A percentile compares a stretch with the other conserved stretches of the same genome.
phyloP scores from a whole-genome alignment of 2,113 vertebrate genomes.

The Aramus guarauna region DNA sequence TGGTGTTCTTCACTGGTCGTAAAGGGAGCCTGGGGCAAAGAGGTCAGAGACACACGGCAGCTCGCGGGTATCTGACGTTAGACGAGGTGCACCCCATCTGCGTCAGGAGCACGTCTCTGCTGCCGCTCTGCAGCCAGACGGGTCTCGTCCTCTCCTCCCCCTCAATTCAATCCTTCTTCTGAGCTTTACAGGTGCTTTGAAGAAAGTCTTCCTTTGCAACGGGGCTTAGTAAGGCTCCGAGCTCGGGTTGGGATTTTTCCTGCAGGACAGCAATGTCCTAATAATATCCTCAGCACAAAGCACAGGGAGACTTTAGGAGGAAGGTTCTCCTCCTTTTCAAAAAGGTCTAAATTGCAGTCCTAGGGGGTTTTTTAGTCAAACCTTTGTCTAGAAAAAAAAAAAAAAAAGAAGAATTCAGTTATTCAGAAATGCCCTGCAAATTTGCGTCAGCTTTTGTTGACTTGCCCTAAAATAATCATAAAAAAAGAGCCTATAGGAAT shows the following conservation, averaged over 20 bases:
- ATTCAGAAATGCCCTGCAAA: background rate
- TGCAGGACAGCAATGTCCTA: background rate
- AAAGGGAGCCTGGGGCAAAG: background rate
- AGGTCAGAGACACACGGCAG: rapidly evolving
- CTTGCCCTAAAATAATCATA: background rate
- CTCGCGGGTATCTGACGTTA: rapidly evolving
- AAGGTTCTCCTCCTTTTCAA: constrained; percentile 9
- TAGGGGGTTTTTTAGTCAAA: background rate
- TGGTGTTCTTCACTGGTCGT: background rate
- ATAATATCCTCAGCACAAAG: constrained; percentile 15
- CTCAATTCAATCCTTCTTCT: background rate
- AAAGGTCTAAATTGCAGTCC: background rate
- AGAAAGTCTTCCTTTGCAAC: background rate
- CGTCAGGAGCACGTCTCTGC: background rate
- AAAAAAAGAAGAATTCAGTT: background rate
- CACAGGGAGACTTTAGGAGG: background rate
- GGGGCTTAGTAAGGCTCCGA: background rate
- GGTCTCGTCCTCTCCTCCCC: background rate
- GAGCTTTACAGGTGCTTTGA: background rate
- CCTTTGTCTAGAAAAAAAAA: background rate
- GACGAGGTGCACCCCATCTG: background rate
- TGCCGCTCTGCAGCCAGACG: background rate
- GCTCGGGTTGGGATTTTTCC: background rate
- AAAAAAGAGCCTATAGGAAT: background rate
- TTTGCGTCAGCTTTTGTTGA: background rate